Base-by-base conservation (phyloP, 2,888 invertebrate genomes). In the Lasioglossum oenotherae region DNA sequence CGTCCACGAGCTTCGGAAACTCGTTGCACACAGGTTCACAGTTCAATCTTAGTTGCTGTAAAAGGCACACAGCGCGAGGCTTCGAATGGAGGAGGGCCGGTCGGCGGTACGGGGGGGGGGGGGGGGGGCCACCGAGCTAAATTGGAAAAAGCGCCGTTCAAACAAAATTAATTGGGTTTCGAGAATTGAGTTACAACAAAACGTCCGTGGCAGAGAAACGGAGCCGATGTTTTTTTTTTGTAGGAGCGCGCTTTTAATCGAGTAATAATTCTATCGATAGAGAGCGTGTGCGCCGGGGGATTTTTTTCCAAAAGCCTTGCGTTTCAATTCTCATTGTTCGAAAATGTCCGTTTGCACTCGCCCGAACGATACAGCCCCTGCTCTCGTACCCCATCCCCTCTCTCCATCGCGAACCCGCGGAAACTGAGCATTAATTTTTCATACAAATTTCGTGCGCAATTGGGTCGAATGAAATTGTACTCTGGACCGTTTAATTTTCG, bases 151-250 rank as follows among this genome's bases (percentile, higher is more conserved):
- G 87, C 84, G 78, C 87, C 87, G 87, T 83, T 89, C 88, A 88
- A 89, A 89, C 88, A 88, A 88, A 87, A 89, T 88, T 87, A 89
- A 90, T 90, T 90, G 86, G 87, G 80, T 88, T 88, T 77, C 80
- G 81, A 60, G 87, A 74, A 78, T 60, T 80, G 85, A 49, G 77
- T 82, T 71, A 83, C 89, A 89, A 88, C 88, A 89, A 88, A 88
- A 82, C 80, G 64, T 74, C 53, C 41, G 23, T 35, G 27, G 44
- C 76, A 23, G 72, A 49, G 78, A 74, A 46, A 67, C 75, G 76
- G 41, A 69, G 74, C 16, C 14, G 31, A 23, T n/a, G n/a, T 12
- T 69, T 69, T 77, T 60, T 60, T n/a, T 27, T n/a, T 5, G 27
- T 16, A 44, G 60, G 60, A 49, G 64, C 74, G 64, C 23, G 23